A percentile compares a stretch with the other conserved stretches of the same genome.
Evolutionary conservation across 2,797 vertebrate genomes (phyloP).

Genomic region (Chelmon rostratus): DNA sequence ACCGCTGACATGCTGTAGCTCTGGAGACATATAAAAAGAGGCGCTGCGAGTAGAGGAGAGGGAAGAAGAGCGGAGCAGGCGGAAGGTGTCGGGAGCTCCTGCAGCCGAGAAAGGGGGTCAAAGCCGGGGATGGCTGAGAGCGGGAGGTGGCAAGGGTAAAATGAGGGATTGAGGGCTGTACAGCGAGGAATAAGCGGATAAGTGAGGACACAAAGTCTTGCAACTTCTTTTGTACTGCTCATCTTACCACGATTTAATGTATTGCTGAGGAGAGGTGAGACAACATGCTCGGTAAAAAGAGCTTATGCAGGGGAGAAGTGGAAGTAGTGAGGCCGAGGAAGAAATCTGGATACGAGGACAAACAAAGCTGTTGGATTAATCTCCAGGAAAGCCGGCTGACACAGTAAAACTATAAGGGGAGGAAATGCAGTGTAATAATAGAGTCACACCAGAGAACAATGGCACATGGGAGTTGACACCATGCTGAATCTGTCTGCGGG

Average conservation of each 20-base stretch:
- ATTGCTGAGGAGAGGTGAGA: conserved; percentile 11
- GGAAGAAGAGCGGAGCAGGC: conserved; percentile 22
- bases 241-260: conserved; percentile 1
- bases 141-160: conserved; percentile 31
- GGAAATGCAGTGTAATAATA: conserved; percentile 54
- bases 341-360: conserved; percentile 30
- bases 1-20: conserved; percentile 62
- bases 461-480: conserved; percentile 20
- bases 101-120: conserved; percentile 45
- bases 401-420: conserved; percentile 21
- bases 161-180: conserved; percentile 5
- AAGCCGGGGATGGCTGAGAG: conserved; percentile 17
- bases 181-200: conserved; percentile 21
- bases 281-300: background rate
- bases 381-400: conserved; percentile 28
- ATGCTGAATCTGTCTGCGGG: conserved; percentile 13
- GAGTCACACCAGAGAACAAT: conserved; percentile 44
- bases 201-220: conserved; percentile 22
- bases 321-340: conserved; percentile 12
- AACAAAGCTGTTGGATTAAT: conserved; percentile 49
- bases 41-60: conserved; percentile 8
- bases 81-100: conserved; percentile 15
- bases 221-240: background rate
- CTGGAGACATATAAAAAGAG: conserved; percentile 47
- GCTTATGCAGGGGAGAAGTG: conserved; percentile 11